These are phyloP conservation scores for Pangasius sanitwongsei DNA, from an alignment of 2,797 vertebrate species.

Conservation along the genomic window DNA sequence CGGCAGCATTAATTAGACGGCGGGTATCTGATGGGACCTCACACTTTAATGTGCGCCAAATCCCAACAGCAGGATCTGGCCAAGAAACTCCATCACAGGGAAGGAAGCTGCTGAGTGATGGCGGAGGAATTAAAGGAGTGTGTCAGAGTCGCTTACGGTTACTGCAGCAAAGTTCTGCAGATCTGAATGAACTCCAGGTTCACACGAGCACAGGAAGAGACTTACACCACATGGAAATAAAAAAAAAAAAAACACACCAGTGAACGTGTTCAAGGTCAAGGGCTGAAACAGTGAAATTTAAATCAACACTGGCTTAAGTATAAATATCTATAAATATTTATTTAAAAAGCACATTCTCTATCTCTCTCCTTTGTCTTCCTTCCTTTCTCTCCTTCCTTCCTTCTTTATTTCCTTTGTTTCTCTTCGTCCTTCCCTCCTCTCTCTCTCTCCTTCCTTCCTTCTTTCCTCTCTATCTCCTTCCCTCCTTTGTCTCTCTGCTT, in stretches of 20 bases:
- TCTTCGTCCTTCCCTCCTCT: neutral
- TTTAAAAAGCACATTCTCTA: neutral
- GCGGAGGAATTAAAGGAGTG: neutral
- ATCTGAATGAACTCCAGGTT: neutral
- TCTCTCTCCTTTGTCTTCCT: neutral
- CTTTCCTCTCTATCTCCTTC: neutral
- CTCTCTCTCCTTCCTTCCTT: too few relatives aligned
- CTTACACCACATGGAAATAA: neutral
- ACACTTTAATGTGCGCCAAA: neutral
- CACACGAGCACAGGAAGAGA: neutral
- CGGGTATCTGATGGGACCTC: neutral
- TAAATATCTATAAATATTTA: neutral
- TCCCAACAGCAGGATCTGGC: neutral
- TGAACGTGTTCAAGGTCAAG: neutral
- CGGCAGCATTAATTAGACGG: neutral
- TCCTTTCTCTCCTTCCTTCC: neutral
- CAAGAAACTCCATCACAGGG: neutral
- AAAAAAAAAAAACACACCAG: neutral
- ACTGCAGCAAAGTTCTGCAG: neutral
- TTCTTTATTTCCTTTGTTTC: neutral
- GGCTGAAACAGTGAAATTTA: too few relatives aligned
- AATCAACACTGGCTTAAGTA: neutral
- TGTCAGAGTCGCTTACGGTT: neutral
- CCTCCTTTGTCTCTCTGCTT: neutral
- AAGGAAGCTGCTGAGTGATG: neutral